These are phyloP conservation scores for Ischnus inquisitorius DNA, from an alignment of 2,888 invertebrate genomes.

Conservation along the genomic window DNA sequence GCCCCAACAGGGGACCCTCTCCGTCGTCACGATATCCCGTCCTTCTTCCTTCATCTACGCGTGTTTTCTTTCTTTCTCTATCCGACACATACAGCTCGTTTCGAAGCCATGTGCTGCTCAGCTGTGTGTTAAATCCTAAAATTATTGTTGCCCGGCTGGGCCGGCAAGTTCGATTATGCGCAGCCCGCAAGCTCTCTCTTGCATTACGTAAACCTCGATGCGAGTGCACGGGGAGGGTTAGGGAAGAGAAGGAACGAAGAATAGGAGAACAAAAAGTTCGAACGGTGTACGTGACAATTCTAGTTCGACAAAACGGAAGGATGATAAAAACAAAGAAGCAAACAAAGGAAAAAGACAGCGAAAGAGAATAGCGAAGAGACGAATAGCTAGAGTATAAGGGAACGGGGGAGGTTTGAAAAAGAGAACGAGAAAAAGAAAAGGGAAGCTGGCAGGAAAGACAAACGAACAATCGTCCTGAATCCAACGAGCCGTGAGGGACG, in stretches of 20 bases:
- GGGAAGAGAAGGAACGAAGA: background rate
- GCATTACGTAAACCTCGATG: conserved; percentile 39
- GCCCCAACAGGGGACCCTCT: conserved; percentile 44
- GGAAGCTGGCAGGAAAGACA: conserved; percentile 65
- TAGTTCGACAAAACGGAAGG: conserved; percentile 34
- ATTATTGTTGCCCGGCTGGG: conserved; percentile 73
- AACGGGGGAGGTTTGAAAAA: conserved; percentile 46
- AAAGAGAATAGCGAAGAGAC: conserved; percentile 44
- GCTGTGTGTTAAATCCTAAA: conserved; percentile 80
- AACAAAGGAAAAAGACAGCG: conserved; percentile 1
- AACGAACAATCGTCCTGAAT: conserved; percentile 70
- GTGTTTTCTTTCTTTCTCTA: conserved; percentile 64
- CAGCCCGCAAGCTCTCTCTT: conserved; percentile 16
- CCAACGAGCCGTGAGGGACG: conserved; percentile 69
- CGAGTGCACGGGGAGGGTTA: background rate
- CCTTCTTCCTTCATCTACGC: conserved; percentile 19
- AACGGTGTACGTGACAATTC: conserved; percentile 13
- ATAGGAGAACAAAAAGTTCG: conserved; percentile 21
- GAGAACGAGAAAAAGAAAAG: conserved; percentile 43
- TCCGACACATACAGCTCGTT: conserved; percentile 70
- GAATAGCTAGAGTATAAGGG: conserved; percentile 36
- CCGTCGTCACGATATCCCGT: conserved; percentile 31
- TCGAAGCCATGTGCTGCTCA: conserved; percentile 79
- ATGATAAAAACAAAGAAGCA: background rate
- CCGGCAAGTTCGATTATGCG: conserved; percentile 63